These are phyloP conservation scores for Pelosia muscerda DNA, from an alignment of 2,888 invertebrate genomes.

Conservation along the genomic window DNA sequence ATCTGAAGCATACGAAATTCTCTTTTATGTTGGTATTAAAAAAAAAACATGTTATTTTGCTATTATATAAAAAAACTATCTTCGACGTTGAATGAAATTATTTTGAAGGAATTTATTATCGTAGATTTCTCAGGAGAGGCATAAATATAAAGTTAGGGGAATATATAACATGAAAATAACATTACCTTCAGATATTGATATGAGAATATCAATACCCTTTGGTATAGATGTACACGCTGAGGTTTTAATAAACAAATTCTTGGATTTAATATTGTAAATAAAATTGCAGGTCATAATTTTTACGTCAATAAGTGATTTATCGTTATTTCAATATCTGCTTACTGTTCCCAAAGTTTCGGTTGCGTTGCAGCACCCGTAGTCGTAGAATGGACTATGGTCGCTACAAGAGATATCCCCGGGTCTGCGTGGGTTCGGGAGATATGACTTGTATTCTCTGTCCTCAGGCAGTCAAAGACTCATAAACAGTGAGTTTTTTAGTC, in stretches of 20 bases:
- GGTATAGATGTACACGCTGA: background rate
- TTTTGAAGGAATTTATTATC: background rate
- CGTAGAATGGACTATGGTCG: too few species aligned
- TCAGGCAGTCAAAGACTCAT: too few species aligned
- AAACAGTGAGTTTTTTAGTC: too few species aligned
- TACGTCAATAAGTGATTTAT: too few species aligned
- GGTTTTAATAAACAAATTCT: background rate
- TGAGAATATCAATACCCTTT: background rate
- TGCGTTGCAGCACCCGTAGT: too few species aligned
- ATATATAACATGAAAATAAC: background rate
- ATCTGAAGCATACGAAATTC: too few species aligned
- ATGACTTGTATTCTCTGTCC: too few species aligned
- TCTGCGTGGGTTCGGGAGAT: too few species aligned
- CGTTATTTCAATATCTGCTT: too few species aligned
- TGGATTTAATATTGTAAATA: too few species aligned
- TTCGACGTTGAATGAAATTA: background rate
- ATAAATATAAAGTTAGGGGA: background rate
- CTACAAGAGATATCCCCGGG: too few species aligned
- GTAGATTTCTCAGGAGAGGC: background rate
- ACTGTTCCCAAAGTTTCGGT: too few species aligned
- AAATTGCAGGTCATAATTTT: background rate
- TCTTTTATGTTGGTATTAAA: background rate
- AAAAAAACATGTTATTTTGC: background rate
- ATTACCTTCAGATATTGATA: background rate
- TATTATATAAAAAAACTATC: background rate